Base-by-base conservation (phyloP, 2,113 vertebrate species). In the Oryzias celebensis region DNA sequence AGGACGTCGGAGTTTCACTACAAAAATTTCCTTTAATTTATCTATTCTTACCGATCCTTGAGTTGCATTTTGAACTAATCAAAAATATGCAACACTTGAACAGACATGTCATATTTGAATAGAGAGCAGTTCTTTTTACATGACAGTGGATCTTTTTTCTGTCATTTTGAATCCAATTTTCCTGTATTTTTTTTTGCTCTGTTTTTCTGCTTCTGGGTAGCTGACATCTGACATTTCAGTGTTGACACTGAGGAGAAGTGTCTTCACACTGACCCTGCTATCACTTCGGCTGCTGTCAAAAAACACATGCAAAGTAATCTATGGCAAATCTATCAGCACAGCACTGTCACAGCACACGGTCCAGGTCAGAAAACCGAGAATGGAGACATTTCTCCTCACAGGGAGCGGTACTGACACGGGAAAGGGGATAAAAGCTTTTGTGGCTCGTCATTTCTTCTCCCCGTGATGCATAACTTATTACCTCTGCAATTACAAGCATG, bases 171-270 rank as follows among this genome's bases (percentile, higher is more conserved):
- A 80, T 71, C 57, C 60, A 55, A 36, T 86, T 71, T 15, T 55
- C 46, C 28, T 14, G 28, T 47, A 36, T 43, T 36, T 36, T 36
- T 36, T 52, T 43, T 43, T 5, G 5, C 26, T 5, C 5, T 52
- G 50, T 51, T 50, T 55, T 44, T 56, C 28, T 77, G 58, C 61
- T 58, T 65, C 75, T 77, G 41, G 48, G 71, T 42, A 56, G 72
- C 71, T 71, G 78, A 85, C 65, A 71, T 72, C 56, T 62, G 22
- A 63, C 69, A 69, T 52, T 54, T 78, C 46, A 5, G 7, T 77
- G 71, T 70, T 87, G 82, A 81, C 85, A 81, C 67, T 80, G 71
- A 72, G 58, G 68, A 65, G 63, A 59, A 62, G 59, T 70, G 64
- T 81, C 77, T 84, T 61, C 74, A 55, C 59, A 53, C 70, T 28